These are phyloP conservation scores for Mycetomoellerius zeteki DNA, from an alignment of 1,140 invertebrate genomes.

Conservation along the genomic window DNA sequence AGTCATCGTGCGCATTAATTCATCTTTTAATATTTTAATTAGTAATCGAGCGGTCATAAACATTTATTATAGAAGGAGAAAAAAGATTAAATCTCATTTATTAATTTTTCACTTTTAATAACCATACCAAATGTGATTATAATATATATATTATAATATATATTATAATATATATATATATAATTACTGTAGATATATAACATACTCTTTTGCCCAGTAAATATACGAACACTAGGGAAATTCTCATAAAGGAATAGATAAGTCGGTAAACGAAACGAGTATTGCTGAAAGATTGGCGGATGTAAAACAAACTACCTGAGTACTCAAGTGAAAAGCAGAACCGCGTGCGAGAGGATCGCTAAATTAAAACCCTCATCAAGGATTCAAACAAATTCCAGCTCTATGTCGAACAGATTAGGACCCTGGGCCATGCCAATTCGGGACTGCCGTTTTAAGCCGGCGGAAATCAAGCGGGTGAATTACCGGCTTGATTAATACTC, in stretches of 20 bases:
- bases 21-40: slow-evolving; percentile 17
- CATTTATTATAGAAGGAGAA: not conserved
- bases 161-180: too few species aligned
- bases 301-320: slow-evolving; percentile 20
- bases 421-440: slow-evolving; percentile 53
- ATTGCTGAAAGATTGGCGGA: slow-evolving; percentile 3
- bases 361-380: slow-evolving; percentile 77
- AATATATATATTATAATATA: too few species aligned
- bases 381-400: slow-evolving; percentile 78
- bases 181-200: too few species aligned
- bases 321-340: slow-evolving; percentile 47
- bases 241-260: slow-evolving; percentile 15
- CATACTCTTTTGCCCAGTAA: not conserved
- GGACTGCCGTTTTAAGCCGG: slow-evolving; percentile 72
- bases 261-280: not conserved
- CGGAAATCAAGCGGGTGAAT: slow-evolving; percentile 57
- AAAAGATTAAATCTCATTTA: not conserved
- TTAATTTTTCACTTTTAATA: slow-evolving; percentile 17
- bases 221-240: not conserved
- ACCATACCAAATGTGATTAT: not conserved
- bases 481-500: slow-evolving; percentile 66
- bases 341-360: slow-evolving; percentile 68
- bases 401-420: slow-evolving; percentile 65
- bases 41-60: not conserved
- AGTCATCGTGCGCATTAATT: not conserved